phyloP scores from a whole-genome alignment of 2,113 vertebrate genomes.

The Zapus hudsonius region DNA sequence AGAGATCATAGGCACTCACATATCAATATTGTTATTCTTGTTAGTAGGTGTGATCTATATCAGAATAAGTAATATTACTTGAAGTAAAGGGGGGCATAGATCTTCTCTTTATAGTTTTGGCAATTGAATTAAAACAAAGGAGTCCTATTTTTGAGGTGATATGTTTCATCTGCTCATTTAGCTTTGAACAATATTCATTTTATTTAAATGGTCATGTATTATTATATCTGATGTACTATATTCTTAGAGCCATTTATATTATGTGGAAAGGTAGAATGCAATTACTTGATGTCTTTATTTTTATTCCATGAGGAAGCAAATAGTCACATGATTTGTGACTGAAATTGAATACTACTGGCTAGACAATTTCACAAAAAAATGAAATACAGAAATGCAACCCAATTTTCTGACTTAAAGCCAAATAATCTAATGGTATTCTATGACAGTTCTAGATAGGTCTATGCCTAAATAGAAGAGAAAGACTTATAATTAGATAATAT shows the following conservation, averaged over 20 bases:
- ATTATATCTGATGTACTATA: background rate
- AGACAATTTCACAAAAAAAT: constrained; percentile 65
- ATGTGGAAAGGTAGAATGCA: constrained; percentile 59
- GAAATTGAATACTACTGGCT: constrained; percentile 73
- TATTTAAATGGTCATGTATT: background rate
- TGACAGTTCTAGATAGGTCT: background rate
- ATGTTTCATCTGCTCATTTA: background rate
- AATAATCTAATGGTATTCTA: background rate
- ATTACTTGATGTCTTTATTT: constrained; percentile 75
- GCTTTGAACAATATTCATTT: background rate
- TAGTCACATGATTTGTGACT: constrained; percentile 63
- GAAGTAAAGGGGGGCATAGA: background rate
- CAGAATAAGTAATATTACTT: constrained; percentile 15
- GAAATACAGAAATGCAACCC: constrained; percentile 43
- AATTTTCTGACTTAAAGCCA: constrained; percentile 55
- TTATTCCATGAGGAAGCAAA: constrained; percentile 59
- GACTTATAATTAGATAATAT: background rate
- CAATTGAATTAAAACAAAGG: background rate
- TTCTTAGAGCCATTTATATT: constrained; percentile 53
- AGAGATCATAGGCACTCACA: background rate
- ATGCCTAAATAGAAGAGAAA: background rate
- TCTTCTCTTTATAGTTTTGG: background rate
- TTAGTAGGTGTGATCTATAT: background rate
- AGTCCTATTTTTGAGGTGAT: background rate
- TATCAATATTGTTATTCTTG: constrained; percentile 33